A percentile compares a stretch with the other conserved stretches of the same genome.
These are phyloP conservation scores for Micromesistius poutassou DNA, from an alignment of 2,797 vertebrate genomes.

Conservation along the genomic window DNA sequence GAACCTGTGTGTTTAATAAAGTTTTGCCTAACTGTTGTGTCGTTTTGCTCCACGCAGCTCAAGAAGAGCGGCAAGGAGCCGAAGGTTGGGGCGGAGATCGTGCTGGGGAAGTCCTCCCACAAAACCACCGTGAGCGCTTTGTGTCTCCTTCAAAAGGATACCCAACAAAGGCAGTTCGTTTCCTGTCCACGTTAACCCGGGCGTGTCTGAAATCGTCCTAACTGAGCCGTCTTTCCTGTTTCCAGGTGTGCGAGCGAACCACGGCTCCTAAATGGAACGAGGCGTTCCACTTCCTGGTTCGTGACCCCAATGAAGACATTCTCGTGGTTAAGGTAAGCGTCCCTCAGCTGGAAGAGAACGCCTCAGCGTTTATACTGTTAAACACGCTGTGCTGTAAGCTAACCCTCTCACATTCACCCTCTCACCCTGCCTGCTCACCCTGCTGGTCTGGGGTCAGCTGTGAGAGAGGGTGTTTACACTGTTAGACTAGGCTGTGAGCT, in stretches of 20 bases:
- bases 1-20: background rate
- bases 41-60: slow-evolving; percentile 63
- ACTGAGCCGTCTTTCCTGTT: slow-evolving; percentile 10
- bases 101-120: slow-evolving; percentile 66
- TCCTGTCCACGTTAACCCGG: background rate
- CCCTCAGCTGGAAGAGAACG: background rate
- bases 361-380: background rate
- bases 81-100: slow-evolving; percentile 76
- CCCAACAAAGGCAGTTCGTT: background rate
- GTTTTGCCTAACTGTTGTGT: background rate
- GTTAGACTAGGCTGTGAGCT: background rate
- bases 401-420: no score
- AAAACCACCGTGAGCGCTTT: slow-evolving; percentile 82
- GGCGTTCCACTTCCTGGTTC: slow-evolving; percentile 81
- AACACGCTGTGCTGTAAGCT: background rate
- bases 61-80: slow-evolving; percentile 86
- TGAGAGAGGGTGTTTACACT: slow-evolving; percentile 8
- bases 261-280: slow-evolving; percentile 84
- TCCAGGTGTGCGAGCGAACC: slow-evolving; percentile 77
- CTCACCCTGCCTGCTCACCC: background rate
- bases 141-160: background rate
- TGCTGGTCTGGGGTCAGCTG: slow-evolving; percentile 54
- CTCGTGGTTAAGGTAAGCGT: slow-evolving; percentile 81
- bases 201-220: background rate
- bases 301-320: slow-evolving; percentile 76